A percentile compares a stretch with the other conserved stretches of the same genome.
Evolutionary conservation across 1,140 invertebrate genomes (phyloP).

Genomic region (Phortica variegata): DNA sequence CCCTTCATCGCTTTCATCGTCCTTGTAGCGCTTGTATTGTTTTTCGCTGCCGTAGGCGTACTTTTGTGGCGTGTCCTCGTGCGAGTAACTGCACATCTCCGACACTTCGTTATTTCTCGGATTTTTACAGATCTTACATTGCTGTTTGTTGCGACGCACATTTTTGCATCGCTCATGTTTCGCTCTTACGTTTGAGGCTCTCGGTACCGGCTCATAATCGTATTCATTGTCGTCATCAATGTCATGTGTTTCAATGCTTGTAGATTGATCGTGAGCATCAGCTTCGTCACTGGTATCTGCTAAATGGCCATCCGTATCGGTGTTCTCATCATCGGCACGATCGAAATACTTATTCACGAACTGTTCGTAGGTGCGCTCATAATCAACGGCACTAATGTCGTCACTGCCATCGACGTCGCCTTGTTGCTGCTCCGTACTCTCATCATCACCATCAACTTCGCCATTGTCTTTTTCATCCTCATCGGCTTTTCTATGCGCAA

Average conservation of each 20-base stretch:
- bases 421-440: constrained; percentile 1
- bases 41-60: constrained; percentile 36
- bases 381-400: constrained; percentile 32
- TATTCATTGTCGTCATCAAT: neutral
- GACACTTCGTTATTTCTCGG: constrained; percentile 34
- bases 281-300: neutral
- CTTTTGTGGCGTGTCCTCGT: constrained; percentile 27
- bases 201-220: neutral
- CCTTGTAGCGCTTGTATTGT: constrained; percentile 28
- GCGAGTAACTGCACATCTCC: constrained; percentile 44
- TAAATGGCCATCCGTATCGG: neutral
- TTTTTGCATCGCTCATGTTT: constrained; percentile 18
- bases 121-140: constrained; percentile 38
- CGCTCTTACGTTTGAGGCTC: constrained; percentile 18
- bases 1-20: constrained; percentile 1
- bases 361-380: constrained; percentile 43
- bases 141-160: constrained; percentile 19
- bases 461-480: neutral
- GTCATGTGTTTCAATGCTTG: constrained; percentile 1
- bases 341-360: constrained; percentile 47
- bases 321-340: constrained; percentile 10
- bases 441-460: neutral
- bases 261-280: neutral
- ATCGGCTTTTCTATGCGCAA: constrained; percentile 21
- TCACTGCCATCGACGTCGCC: constrained; percentile 23